Percentiles rank a stretch among this genome's conserved stretches.
Conservation (phyloP, 1,140 invertebrate species). For the Radopholus similis region DNA sequence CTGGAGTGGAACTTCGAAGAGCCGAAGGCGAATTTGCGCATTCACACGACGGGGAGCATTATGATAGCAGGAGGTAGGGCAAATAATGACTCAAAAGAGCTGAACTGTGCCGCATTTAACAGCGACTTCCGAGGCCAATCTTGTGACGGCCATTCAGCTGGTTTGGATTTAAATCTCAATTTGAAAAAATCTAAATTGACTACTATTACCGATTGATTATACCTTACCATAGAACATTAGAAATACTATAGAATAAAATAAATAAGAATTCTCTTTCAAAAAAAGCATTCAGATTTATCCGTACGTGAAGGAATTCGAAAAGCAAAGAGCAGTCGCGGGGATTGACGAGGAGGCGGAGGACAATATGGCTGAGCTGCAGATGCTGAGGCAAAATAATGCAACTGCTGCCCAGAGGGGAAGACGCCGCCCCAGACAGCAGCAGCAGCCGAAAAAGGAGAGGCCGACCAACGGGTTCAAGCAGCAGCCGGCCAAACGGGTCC, state of each 20-base stretch:
- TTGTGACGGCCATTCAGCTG: neutral
- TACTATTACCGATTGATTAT: no score
- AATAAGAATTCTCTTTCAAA: no score
- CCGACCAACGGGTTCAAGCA: neutral
- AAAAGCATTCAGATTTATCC: constrained; percentile 16
- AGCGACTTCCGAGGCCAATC: constrained; percentile 19
- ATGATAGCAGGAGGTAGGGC: constrained; percentile 58
- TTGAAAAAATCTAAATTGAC: no score
- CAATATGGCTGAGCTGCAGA: neutral
- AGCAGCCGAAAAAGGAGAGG: neutral
- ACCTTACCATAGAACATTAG: no score
- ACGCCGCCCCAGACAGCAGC: neutral
- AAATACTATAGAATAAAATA: no score
- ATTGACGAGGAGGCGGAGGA: neutral
- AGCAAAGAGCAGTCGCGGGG: neutral
- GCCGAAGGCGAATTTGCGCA: constrained; percentile 52
- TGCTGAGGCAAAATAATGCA: no score
- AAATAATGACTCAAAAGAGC: neutral
- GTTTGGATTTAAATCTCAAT: no score
- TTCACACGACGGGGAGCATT: constrained; percentile 56
- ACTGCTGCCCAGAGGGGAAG: neutral
- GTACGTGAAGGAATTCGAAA: constrained; percentile 8
- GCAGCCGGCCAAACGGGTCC: neutral
- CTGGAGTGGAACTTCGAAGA: constrained; percentile 45
- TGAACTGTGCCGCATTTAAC: neutral